Conservation (phyloP, 2,888 invertebrate species). For the Trichogramma dendrolimi region DNA sequence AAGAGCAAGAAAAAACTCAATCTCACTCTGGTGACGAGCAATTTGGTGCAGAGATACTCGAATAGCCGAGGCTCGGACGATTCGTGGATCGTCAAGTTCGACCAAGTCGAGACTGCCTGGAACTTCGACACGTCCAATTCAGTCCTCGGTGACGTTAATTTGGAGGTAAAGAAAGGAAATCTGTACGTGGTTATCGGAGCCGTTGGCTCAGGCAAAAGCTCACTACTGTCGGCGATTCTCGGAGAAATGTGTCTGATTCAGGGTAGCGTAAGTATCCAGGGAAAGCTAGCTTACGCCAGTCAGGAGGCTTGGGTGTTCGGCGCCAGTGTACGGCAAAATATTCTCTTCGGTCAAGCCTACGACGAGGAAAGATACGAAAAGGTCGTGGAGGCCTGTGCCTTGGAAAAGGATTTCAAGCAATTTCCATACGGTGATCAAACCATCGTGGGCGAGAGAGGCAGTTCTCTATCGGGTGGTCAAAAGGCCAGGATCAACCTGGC, state of each 20-base stretch:
- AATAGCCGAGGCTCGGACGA: no score
- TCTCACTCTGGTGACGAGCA: not conserved
- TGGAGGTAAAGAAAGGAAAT: constrained; percentile 57
- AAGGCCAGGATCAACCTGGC: constrained; percentile 73
- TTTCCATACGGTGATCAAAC: constrained; percentile 68
- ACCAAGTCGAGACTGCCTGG: constrained; percentile 53
- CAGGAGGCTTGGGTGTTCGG: constrained; percentile 85
- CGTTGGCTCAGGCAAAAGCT: constrained; percentile 72
- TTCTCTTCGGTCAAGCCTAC: constrained; percentile 70
- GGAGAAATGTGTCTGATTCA: constrained; percentile 62
- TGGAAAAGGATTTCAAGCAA: constrained; percentile 56
- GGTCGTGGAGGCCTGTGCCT: constrained; percentile 50
- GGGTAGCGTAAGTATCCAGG: constrained; percentile 65
- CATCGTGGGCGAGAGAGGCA: constrained; percentile 70
- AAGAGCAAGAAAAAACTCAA: no score
- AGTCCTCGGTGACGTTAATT: constrained; percentile 57
- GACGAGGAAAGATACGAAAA: constrained; percentile 58
- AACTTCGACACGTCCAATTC: constrained; percentile 53
- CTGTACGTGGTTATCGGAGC: constrained; percentile 69
- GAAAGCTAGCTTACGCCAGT: constrained; percentile 68
- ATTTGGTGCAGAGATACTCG: not conserved
- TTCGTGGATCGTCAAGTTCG: constrained; percentile 33
- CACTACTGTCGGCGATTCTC: constrained; percentile 65
- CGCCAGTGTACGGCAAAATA: constrained; percentile 75
- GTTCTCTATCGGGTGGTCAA: constrained; percentile 71